These are phyloP conservation scores for Melieria omissa DNA, from an alignment of 2,888 invertebrate species.

Conservation along the genomic window DNA sequence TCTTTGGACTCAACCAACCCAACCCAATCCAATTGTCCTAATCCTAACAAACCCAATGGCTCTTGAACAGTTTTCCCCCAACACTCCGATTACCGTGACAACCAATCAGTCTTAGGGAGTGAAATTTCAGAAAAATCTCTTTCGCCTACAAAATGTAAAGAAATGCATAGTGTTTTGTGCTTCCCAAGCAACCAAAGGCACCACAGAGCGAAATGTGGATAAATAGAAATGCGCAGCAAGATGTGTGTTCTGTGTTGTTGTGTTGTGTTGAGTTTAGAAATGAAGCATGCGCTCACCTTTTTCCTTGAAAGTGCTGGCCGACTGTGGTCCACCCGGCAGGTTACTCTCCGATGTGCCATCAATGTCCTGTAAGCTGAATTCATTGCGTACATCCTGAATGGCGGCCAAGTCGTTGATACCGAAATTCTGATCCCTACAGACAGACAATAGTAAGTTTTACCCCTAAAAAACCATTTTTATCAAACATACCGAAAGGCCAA, in stretches of 20 bases:
- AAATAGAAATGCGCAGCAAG: not conserved
- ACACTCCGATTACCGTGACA: too few species aligned
- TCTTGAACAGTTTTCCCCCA: too few species aligned
- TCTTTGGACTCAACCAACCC: too few species aligned
- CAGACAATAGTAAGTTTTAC: not conserved
- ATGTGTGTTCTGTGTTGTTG: too few species aligned
- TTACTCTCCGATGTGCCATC: constrained; percentile 58
- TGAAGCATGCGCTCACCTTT: constrained; percentile 70
- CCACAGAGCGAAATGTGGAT: constrained; percentile 5
- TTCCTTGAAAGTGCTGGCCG: constrained; percentile 71
- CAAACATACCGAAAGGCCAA: constrained; percentile 63
- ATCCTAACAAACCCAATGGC: too few species aligned
- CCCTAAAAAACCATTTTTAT: not conserved
- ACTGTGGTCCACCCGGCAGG: constrained; percentile 61
- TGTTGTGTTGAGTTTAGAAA: too few species aligned
- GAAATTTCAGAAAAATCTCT: too few species aligned
- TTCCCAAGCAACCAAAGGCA: constrained; percentile 26
- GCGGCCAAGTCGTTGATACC: constrained; percentile 71
- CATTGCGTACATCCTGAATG: constrained; percentile 69
- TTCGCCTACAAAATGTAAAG: too few species aligned
- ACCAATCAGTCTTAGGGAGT: too few species aligned
- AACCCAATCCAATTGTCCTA: too few species aligned
- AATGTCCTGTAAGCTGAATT: constrained; percentile 74
- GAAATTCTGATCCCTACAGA: constrained; percentile 71
- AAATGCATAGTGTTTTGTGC: not conserved